Percentiles rank a stretch among this genome's conserved stretches.
phyloP scores from a whole-genome alignment of 2,888 invertebrate genomes.

The Ctena decussata region DNA sequence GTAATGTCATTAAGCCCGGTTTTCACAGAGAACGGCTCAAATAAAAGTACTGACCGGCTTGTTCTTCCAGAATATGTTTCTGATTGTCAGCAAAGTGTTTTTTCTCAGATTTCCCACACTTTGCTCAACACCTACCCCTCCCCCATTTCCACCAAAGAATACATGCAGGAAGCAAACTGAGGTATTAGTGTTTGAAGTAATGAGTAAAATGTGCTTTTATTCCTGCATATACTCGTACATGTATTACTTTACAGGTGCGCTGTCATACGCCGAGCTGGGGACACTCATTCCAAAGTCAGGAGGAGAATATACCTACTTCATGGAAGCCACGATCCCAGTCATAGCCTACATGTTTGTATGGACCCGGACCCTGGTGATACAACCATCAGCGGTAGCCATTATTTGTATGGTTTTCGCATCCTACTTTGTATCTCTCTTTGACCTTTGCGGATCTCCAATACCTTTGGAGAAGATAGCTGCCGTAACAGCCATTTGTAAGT shows the following conservation, averaged over 20 bases:
- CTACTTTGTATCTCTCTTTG: constrained; percentile 79
- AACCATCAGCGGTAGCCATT: constrained; percentile 86
- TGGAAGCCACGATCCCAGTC: constrained; percentile 87
- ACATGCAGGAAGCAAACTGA: no score
- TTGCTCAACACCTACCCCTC: no score
- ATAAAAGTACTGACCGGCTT: no score
- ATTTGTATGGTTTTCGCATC: constrained; percentile 87
- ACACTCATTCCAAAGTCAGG: constrained; percentile 93
- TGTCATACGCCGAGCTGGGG: constrained; percentile 94
- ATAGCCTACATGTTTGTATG: constrained; percentile 89
- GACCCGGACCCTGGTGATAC: constrained; percentile 78
- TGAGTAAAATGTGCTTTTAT: no score
- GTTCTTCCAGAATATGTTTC: no score
- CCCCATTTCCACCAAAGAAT: no score
- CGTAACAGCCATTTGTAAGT: constrained; percentile 72
- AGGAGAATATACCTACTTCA: constrained; percentile 92
- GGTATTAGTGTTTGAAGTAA: no score
- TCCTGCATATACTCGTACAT: no score
- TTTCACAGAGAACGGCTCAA: no score
- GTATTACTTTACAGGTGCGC: constrained; percentile 89
- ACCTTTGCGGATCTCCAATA: constrained; percentile 79
- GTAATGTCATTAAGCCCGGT: no score
- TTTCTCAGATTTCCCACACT: no score
- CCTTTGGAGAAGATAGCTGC: constrained; percentile 76
- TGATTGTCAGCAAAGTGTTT: no score